Base-by-base conservation (phyloP, 1,140 invertebrate genomes). In the Sycobia sp. region DNA sequence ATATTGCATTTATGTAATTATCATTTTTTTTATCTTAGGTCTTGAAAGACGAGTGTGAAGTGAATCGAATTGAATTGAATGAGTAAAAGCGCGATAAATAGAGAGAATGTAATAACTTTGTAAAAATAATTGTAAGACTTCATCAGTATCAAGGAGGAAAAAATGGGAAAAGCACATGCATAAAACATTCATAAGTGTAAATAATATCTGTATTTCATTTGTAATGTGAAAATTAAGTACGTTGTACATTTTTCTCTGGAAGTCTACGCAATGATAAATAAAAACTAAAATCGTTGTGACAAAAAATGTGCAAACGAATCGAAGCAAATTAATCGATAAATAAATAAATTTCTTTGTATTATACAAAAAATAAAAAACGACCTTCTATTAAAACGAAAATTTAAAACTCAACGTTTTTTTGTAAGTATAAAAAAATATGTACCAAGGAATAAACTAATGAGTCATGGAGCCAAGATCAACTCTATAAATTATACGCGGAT, bases 201-300 rank as follows among this genome's bases (percentile, higher is more conserved):
- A 81, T 81, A 81, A 70, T 72, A 65, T 53, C 67, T 79, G 74
- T 79, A 77, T 79, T 75, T 77, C 71, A 75, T 75, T 73, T 63
- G 76, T 68, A 66, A 73, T 74, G 74, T 78, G 76, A 76, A 66
- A 73, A 68, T 65, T 68, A 32, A 56, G 43, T 44, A 38, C 59
- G 71, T 70, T 76, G 73, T 76, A 77, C 62, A 78, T 78, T 80
- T 76, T 62, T 58, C 53, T 63, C 61, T 49, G 47, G 46, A 63
- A 56, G 53, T 63, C 53, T 14, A 57, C 18, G 27, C 53, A 56
- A 56, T 50, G 50, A 55, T 62, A 62, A 55, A 39, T 55, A 16
- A 62, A 54, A 56, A 50, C 25, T 64, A 34, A 58, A 65, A 34
- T 54, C 50, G 49, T 54, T 65, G 55, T 65, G 56, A 49, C 46